These are phyloP conservation scores for Odontamblyopus rebecca DNA, from an alignment of 2,797 vertebrate genomes.

Conservation along the genomic window DNA sequence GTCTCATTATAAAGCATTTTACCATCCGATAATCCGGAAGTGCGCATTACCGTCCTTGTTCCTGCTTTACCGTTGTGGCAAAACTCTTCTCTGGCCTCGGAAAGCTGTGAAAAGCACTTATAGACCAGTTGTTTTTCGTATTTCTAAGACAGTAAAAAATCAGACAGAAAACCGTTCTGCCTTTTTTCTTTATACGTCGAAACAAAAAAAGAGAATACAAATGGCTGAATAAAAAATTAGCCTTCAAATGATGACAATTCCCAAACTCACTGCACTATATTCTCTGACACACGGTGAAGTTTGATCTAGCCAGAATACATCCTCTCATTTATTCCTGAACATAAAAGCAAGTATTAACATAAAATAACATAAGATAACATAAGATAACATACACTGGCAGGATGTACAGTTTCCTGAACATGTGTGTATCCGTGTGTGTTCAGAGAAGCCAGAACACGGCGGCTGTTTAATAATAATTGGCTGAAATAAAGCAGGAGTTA, in stretches of 20 bases:
- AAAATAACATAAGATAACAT: background rate
- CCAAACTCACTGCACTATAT: background rate
- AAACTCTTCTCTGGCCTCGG: no score
- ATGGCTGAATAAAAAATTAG: no score
- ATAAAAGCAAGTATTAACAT: background rate
- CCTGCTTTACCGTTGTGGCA: no score
- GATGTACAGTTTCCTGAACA: background rate
- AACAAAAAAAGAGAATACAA: no score
- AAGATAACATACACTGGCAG: background rate
- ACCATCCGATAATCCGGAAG: no score
- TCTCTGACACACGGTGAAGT: background rate
- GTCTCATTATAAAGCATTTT: no score
- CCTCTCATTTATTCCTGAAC: background rate
- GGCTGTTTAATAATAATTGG: constrained; percentile 51
- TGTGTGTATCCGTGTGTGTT: constrained; percentile 14
- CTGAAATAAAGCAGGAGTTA: constrained; percentile 58
- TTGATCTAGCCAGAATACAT: background rate
- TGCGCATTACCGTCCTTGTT: no score
- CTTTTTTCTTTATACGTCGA: no score
- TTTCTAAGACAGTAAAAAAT: no score
- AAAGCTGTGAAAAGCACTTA: no score
- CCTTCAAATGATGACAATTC: background rate
- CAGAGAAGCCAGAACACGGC: constrained; percentile 43
- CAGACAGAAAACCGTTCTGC: no score
- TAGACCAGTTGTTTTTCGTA: no score